Base-by-base conservation (phyloP, 1,140 invertebrate species). In the Drosophila watanabei region DNA sequence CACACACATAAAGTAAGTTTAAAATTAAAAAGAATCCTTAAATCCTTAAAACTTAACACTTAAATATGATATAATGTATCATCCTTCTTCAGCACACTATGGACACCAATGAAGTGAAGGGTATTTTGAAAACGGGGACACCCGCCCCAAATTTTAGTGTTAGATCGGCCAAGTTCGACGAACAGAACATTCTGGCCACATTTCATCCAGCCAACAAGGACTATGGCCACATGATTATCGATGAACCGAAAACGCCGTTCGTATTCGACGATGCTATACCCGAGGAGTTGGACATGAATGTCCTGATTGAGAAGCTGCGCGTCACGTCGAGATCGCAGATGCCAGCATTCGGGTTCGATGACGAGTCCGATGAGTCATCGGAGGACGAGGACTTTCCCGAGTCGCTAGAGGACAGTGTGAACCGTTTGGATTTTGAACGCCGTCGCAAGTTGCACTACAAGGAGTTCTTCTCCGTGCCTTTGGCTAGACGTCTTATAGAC, bases 191-290 rank as follows among this genome's bases (percentile, higher is more conserved):
- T n/a, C 9, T 91, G 69, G 72, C 43, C 30, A 91, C 87, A 7
- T 91, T 91, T 33, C 87, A 91, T 60, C 87, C 88, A 4, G 39
- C n/a, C 0, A 58, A 79, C 39, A 91, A 91, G 82, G 98, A 99
- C 94, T 99, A 99, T 94, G 99, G 99, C 7, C 98, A 99, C 92
- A 99, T 99, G 98, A 98, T 99, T 94, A 98, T 99, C 54, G 98
- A 99, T 83, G 98, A 99, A 94, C 98, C 98, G 30, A 98, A 98
- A 94, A 99, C 99, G 5, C 99, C 99, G 1, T 99, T 96, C 92
- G 78, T 91, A 0, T 83, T 72, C 24, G 97, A 96, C 87, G 95
- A 96, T 72, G 95, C 96, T 30, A 94, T 95, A 73, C 37, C 68
- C 2, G 96, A 96, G 90, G 95, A 95, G 61, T 92, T 98, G 68